A percentile compares a stretch with the other conserved stretches of the same genome.
These are phyloP conservation scores for Paramisgurnus dabryanus DNA, from an alignment of 2,113 vertebrate genomes.

Conservation along the genomic window DNA sequence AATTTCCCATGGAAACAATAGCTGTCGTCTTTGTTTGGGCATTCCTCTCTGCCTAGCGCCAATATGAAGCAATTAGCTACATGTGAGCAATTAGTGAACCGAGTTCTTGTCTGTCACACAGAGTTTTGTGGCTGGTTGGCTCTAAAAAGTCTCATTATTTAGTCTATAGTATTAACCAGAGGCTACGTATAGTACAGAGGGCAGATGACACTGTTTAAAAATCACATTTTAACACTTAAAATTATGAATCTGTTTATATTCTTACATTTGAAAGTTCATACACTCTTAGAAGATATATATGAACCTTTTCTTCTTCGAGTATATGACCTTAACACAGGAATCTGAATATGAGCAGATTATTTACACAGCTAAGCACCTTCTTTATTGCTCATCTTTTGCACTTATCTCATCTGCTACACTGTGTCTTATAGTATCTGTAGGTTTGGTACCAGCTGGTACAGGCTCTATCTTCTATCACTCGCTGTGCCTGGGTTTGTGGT, in stretches of 20 bases:
- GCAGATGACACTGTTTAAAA: not conserved
- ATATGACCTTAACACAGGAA: too few relatives aligned
- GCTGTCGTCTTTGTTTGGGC: slow-evolving; percentile 16
- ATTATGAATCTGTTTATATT: not conserved
- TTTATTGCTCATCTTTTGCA: not conserved
- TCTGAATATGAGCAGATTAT: too few relatives aligned
- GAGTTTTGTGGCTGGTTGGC: slow-evolving; percentile 62
- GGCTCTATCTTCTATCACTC: slow-evolving; percentile 4
- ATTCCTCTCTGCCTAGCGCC: slow-evolving; percentile 26
- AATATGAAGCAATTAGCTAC: slow-evolving; percentile 66
- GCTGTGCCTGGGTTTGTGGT: not conserved
- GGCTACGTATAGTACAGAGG: not conserved
- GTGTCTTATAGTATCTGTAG: not conserved
- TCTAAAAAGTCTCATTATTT: slow-evolving; percentile 42
- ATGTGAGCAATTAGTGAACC: slow-evolving; percentile 75
- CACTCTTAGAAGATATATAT: too few relatives aligned
- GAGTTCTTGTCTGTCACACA: slow-evolving; percentile 66
- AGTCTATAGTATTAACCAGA: not conserved
- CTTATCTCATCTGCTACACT: slow-evolving; percentile 10
- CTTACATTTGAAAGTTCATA: too few relatives aligned
- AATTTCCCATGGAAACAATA: slow-evolving; percentile 37
- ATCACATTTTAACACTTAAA: not conserved
- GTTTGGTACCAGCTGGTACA: slow-evolving; percentile 22
- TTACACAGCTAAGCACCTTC: not conserved
- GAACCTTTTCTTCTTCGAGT: too few relatives aligned